Conservation (phyloP, 2,888 invertebrate genomes). For the Oscheius onirici region DNA sequence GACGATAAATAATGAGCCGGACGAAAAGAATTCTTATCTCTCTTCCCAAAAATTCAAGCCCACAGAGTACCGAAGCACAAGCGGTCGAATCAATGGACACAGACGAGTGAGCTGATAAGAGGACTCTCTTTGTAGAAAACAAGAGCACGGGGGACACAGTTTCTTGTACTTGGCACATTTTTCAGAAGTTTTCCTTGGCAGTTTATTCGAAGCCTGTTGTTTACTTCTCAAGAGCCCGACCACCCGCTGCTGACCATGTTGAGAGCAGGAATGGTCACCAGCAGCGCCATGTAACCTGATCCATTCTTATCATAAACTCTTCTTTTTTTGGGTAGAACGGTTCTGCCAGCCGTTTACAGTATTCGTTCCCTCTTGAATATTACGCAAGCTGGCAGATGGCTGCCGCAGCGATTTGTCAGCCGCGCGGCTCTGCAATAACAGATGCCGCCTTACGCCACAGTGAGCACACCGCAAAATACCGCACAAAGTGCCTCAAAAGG, state of each 20-base stretch:
- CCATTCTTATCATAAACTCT: background rate
- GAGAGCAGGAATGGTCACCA: background rate
- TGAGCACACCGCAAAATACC: slow-evolving; percentile 23
- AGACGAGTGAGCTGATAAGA: too few relatives aligned
- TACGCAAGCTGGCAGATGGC: slow-evolving; percentile 27
- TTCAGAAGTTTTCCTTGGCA: background rate
- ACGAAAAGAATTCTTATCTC: too few relatives aligned
- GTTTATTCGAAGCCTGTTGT: too few relatives aligned
- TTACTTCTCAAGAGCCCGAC: slow-evolving; percentile 9
- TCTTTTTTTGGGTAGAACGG: background rate
- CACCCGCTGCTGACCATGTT: slow-evolving; percentile 7
- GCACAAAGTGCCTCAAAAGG: slow-evolving; percentile 9
- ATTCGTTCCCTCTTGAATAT: background rate
- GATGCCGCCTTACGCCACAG: slow-evolving; percentile 26
- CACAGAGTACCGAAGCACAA: too few relatives aligned
- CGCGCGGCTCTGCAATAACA: slow-evolving; percentile 24
- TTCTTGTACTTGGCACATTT: too few relatives aligned
- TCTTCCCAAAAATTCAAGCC: too few relatives aligned
- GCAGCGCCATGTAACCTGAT: too few relatives aligned
- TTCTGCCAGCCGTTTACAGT: slow-evolving; percentile 9
- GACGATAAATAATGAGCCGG: too few relatives aligned
- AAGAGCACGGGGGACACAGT: too few relatives aligned
- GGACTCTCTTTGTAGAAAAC: too few relatives aligned
- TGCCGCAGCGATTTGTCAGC: slow-evolving; percentile 17
- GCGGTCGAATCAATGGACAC: too few relatives aligned